phyloP scores from a whole-genome alignment of 2,797 vertebrate genomes.

The Propithecus deckenii region DNA sequence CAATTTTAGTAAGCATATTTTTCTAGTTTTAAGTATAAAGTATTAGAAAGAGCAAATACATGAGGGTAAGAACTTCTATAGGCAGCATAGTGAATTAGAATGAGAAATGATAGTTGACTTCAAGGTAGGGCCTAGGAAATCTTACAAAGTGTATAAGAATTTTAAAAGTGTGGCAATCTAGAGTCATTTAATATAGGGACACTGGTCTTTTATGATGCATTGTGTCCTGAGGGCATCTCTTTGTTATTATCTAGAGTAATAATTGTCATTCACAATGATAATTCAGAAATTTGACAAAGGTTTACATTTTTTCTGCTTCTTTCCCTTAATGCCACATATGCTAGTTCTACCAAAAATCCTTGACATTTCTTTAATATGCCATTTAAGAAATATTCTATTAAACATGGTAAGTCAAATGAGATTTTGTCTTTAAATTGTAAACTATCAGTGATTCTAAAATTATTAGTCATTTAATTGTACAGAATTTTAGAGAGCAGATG shows the following conservation, averaged over 20 bases:
- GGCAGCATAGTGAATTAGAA: neutral
- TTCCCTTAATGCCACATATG: neutral
- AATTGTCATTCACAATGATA: neutral
- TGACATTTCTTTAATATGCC: slow-evolving; percentile 1
- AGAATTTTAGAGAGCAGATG: slow-evolving; percentile 9
- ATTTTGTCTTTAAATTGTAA: neutral
- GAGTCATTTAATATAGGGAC: neutral
- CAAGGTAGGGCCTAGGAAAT: neutral
- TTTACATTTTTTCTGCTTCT: neutral
- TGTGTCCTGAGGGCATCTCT: neutral
- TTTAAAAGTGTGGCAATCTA: neutral
- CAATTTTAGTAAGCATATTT: neutral
- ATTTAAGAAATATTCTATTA: neutral
- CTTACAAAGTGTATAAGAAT: neutral
- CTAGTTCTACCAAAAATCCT: neutral
- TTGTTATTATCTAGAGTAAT: neutral
- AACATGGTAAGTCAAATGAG: slow-evolving; percentile 3
- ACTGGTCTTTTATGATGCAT: neutral
- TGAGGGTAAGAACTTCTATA: neutral
- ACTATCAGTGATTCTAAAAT: neutral
- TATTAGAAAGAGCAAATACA: neutral
- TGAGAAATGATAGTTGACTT: neutral
- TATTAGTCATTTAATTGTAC: neutral
- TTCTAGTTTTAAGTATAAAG: neutral
- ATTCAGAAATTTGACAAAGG: neutral